Evolutionary conservation across 2,888 invertebrate genomes (phyloP), one percentile per base, ranked within the genome.

Genomic region (Tipula helvola): DNA sequence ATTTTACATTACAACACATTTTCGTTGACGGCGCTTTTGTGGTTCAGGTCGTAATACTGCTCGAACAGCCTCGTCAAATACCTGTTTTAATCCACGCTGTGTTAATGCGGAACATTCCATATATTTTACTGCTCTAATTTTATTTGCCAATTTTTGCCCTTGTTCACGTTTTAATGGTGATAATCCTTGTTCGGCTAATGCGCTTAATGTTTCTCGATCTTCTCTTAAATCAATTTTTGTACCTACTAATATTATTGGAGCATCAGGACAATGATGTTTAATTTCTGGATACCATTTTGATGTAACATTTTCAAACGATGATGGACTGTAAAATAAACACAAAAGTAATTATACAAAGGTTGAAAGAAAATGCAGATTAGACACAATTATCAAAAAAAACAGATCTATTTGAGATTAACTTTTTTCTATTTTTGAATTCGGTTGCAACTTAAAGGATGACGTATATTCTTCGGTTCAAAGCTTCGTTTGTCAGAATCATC

Each of bases 281-380:
- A 99, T 98, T 94, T 99, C 99, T 89, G 99, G 99, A 93, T 98
- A 98, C 99, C 99, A 99, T 93, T 99, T 99, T 89, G 98, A 98
- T 90, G 97, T 97, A 88, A 99, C 98, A 94, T 99, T 99, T 93
- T 99, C 99, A 93, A 98, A 99, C 86, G 99, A 99, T 86, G 99
- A 98, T 88, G 99, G 99, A 92, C 98, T 98, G 90, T 87, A 92
- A 92, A 28, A 57, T 5, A 16, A 57, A 16, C 52, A 8, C 10
- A 28, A 28, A 71, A 52, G 28, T 28, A 39, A 86, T 39, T 39
- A 7, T 39, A 7, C 1, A 39, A 39, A 39, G 1, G 39, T 39
- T 39, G 5, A 3, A 7, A 7, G 0, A 3, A 2, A 7, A 7
- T 39, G 7, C 3, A 39, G 39, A 39, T 39, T 39, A 28, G 28